Evolutionary conservation across 1,140 invertebrate species (phyloP).

Genomic region (Ephestia elutella): DNA sequence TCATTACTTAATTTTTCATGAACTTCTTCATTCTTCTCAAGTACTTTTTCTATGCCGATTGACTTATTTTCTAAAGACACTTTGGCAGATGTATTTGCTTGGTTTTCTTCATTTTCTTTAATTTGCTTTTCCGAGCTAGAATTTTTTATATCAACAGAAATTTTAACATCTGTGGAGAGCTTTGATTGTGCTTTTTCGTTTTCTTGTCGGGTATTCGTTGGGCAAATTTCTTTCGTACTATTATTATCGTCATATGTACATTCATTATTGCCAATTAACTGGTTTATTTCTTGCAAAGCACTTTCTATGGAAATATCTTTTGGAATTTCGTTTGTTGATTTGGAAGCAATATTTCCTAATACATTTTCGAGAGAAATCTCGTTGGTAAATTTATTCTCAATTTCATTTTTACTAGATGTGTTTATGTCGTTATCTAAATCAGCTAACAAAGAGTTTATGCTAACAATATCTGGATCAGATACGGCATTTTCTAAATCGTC

Average conservation of each 20-base stretch:
- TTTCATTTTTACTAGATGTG: constrained; percentile 33
- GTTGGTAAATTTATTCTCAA: constrained; percentile 31
- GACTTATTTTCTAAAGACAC: background rate
- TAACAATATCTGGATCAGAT: constrained; percentile 51
- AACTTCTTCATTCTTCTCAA: no score
- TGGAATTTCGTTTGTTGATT: background rate
- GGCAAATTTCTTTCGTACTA: background rate
- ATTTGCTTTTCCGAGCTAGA: background rate
- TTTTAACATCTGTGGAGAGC: background rate
- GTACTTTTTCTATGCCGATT: background rate
- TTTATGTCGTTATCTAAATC: constrained; percentile 57
- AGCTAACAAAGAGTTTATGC: constrained; percentile 59
- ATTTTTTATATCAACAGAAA: background rate
- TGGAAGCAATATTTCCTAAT: constrained; percentile 35
- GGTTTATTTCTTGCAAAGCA: background rate
- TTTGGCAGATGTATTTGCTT: background rate
- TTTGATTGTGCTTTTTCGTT: background rate
- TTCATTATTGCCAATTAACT: background rate
- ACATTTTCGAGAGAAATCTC: constrained; percentile 38
- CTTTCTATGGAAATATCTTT: background rate
- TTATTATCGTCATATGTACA: background rate
- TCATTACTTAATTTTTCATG: background rate
- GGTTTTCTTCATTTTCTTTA: background rate
- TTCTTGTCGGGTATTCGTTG: no score
- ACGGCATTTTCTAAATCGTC: constrained; percentile 46